A percentile compares a stretch with the other conserved stretches of the same genome.
Evolutionary conservation across 2,888 invertebrate species (phyloP).

Genomic region (Eustalomyia histrio): DNA sequence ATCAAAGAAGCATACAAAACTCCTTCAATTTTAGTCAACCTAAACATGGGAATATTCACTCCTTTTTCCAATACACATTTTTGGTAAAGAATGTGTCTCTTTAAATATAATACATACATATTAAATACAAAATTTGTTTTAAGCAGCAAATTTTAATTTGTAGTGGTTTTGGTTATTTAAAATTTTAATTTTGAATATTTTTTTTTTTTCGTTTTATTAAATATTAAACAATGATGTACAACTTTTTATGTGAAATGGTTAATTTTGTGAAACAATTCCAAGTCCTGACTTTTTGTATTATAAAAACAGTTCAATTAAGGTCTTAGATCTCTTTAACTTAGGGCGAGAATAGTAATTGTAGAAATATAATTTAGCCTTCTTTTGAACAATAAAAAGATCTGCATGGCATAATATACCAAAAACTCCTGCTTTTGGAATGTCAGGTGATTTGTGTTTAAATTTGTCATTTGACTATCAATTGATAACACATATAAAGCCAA

Average conservation of each 20-base stretch:
- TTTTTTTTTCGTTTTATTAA: constrained; percentile 15
- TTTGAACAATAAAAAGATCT: no score
- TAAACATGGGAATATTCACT: constrained; percentile 39
- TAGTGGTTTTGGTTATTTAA: constrained; percentile 63
- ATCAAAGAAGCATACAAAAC: constrained; percentile 18
- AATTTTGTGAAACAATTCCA: no score
- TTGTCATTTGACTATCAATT: no score
- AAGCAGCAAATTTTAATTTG: constrained; percentile 48
- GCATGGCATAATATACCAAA: no score
- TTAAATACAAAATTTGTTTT: constrained; percentile 56
- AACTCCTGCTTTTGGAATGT: no score
- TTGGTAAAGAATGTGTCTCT: constrained; percentile 55
- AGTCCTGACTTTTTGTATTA: no score
- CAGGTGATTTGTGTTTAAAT: no score
- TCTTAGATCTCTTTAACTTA: no score
- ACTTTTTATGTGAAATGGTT: neutral
- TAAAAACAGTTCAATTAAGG: no score
- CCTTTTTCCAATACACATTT: constrained; percentile 40
- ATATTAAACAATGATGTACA: constrained; percentile 42
- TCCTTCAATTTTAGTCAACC: constrained; percentile 31
- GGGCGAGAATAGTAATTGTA: no score
- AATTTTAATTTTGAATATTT: constrained; percentile 28
- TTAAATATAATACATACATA: constrained; percentile 35
- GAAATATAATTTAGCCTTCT: no score
- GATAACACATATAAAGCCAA: no score